A percentile compares a stretch with the other conserved stretches of the same genome.
These are phyloP conservation scores for Halcyon senegalensis DNA, from an alignment of 2,113 vertebrate genomes.

Conservation along the genomic window DNA sequence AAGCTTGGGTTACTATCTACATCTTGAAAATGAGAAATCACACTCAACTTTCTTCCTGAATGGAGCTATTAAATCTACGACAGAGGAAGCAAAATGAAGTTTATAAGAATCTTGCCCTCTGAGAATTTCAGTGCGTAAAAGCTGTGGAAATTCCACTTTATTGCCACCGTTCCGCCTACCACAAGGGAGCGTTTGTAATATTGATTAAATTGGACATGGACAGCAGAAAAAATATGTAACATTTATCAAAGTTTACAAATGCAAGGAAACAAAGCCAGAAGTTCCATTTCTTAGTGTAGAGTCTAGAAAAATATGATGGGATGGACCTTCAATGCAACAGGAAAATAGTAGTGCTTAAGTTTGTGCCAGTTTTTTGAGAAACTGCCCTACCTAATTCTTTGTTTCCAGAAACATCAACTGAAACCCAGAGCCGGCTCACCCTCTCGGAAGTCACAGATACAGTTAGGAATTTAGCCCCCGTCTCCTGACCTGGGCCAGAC, in stretches of 20 bases:
- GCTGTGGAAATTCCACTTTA: constrained; percentile 67
- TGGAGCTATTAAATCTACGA: constrained; percentile 11
- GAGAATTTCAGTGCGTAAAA: constrained; percentile 55
- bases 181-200: constrained; percentile 59
- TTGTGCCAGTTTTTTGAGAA: not conserved
- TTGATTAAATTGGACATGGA: constrained; percentile 67
- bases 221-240: constrained; percentile 40
- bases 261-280: constrained; percentile 46
- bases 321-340: not conserved
- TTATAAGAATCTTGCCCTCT: constrained; percentile 32
- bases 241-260: constrained; percentile 36
- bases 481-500: not conserved
- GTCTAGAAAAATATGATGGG: not conserved
- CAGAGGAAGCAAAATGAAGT: constrained; percentile 28
- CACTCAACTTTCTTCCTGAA: not conserved
- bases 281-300: constrained; percentile 5
- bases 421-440: not conserved
- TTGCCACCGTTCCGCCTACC: constrained; percentile 38
- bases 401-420: not conserved
- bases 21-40: constrained; percentile 29
- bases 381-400: not conserved
- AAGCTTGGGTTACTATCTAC: not conserved
- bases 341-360: not conserved
- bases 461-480: not conserved
- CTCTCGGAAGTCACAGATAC: not conserved